phyloP scores from a whole-genome alignment of 2,113 vertebrate species.

The Pandion haliaetus region DNA sequence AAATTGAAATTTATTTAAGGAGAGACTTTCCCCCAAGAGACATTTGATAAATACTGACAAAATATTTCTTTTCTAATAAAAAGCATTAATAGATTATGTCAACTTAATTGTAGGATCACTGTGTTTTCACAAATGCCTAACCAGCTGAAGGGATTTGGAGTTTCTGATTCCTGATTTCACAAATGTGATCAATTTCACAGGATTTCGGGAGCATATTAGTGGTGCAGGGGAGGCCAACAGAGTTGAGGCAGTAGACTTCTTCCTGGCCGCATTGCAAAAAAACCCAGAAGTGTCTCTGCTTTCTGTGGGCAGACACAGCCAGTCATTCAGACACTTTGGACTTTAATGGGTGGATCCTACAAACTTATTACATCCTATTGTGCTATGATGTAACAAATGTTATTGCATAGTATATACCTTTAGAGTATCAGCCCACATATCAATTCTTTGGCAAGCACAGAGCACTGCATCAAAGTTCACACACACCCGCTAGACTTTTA shows the following conservation, averaged over 20 bases:
- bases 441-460: background rate
- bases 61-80: background rate
- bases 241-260: background rate
- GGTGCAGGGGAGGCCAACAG: background rate
- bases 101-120: background rate
- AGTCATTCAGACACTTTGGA: background rate
- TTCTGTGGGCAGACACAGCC: background rate
- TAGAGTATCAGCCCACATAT: background rate
- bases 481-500: background rate
- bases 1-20: background rate
- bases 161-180: background rate
- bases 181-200: background rate
- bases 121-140: background rate
- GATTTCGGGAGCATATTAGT: background rate
- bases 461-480: background rate
- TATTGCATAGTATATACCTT: background rate
- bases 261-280: rapidly evolving
- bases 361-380: background rate
- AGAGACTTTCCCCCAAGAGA: background rate
- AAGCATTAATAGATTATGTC: background rate
- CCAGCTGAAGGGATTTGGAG: background rate
- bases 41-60: background rate
- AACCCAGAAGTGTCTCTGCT: background rate
- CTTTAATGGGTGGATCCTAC: background rate
- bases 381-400: background rate